These are phyloP conservation scores for Magallana angulata DNA, from an alignment of 1,140 invertebrate genomes.

Conservation along the genomic window DNA sequence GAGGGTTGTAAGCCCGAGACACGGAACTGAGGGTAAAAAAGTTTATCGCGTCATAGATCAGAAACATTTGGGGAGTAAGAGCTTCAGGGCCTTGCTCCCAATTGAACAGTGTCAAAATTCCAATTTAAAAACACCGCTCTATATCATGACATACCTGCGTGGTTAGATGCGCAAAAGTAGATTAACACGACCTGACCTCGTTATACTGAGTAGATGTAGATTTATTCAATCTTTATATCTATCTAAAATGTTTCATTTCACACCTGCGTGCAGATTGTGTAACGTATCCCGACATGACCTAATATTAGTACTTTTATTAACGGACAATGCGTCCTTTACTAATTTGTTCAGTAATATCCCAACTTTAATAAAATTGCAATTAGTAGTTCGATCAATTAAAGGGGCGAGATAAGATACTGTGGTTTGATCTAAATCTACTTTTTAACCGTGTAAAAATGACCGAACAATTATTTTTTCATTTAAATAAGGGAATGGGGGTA, in stretches of 20 bases:
- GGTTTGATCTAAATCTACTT: neutral
- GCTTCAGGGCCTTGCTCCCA: neutral
- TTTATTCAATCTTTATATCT: neutral
- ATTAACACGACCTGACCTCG: neutral
- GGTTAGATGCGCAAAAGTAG: conserved; percentile 4
- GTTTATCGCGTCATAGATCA: neutral
- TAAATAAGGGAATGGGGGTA: no score
- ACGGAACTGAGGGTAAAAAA: neutral
- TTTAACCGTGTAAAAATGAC: no score
- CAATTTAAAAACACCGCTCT: neutral
- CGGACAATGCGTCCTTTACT: no score
- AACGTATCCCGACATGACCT: conserved; percentile 1
- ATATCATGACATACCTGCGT: neutral
- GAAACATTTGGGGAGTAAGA: neutral
- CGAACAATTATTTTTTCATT: no score
- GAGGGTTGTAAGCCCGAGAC: neutral
- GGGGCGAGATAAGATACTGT: conserved; percentile 1
- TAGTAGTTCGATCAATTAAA: neutral
- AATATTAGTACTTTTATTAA: neutral
- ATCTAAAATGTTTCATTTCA: conserved; percentile 13
- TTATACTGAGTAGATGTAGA: neutral
- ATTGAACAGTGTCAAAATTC: neutral
- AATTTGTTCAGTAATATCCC: conserved; percentile 8
- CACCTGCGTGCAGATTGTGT: conserved; percentile 17
- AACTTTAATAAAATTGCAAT: conserved; percentile 5